Evolutionary conservation across 2,797 vertebrate genomes (phyloP), one percentile per base, ranked within the genome.

Genomic region (Euphonia xanthogaster): DNA sequence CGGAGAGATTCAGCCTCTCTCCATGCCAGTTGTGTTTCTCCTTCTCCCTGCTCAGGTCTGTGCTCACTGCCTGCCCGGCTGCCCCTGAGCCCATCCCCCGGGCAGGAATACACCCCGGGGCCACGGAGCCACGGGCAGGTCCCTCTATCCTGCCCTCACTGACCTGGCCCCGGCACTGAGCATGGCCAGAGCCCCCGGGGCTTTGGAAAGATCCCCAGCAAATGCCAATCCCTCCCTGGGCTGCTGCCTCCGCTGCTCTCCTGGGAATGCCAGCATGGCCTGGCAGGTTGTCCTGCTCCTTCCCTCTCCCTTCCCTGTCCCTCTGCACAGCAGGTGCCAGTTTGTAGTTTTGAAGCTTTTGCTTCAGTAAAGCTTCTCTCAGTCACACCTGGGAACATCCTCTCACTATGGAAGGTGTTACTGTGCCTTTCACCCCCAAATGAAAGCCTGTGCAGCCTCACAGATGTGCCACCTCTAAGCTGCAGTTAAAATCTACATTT

Each of bases 401-500:
- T 62, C 44, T 16, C 12, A 2, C 83, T n/a, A 0, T 19, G 55
- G 84, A 79, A 77, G 55, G n/a, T 5, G 66, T 19, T 33, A 15
- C 23, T 53, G 63, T 61, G 70, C 57, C 16, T 82, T 88, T 84
- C 62, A 57, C 30, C 27, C 80, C 37, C 35, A 62, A 92, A 78
- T 7, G 62, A 75, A 84, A 84, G 83, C 18, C 1, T 16, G 24
- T 21, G 54, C 60, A 86, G 77, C 22, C 91, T 87, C 91, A 57
- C 85, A 83, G 78, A 58, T 83, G 73, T 93, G 94, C 66, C 65
- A 48, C 31, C 86, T 83, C 65, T 30, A 54, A 78, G 82, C 70
- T 35, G 44, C 48, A 86, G 87, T 83, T 95, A 81, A 95, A 95
- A 90, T 75, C 87, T 53, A 91, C 88, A 63, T 84, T 93, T 91